These are phyloP conservation scores for Platycheirus albimanus DNA, from an alignment of 2,888 invertebrate species.

Conservation along the genomic window DNA sequence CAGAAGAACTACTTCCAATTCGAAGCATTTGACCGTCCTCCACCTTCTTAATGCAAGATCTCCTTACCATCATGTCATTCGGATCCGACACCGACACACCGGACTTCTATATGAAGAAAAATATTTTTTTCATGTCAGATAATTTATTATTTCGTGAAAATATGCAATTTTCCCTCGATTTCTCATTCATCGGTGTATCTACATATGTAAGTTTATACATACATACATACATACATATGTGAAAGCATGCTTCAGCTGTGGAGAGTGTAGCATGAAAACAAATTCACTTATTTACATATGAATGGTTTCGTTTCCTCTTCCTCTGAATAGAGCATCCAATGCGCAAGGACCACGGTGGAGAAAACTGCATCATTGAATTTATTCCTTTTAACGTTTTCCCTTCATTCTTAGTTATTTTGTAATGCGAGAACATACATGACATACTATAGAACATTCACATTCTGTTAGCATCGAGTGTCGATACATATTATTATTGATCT, in stretches of 20 bases:
- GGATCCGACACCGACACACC: not conserved
- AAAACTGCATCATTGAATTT: constrained; percentile 17
- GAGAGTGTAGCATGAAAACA: constrained; percentile 65
- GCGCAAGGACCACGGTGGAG: too few relatives aligned
- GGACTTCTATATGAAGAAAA: constrained; percentile 37
- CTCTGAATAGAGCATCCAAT: too few relatives aligned
- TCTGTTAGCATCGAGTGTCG: constrained; percentile 35
- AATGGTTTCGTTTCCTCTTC: constrained; percentile 55
- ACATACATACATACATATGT: not conserved
- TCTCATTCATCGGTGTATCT: constrained; percentile 13
- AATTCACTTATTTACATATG: constrained; percentile 73
- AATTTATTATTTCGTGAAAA: constrained; percentile 65
- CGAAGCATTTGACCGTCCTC: too few relatives aligned
- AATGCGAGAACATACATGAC: not conserved
- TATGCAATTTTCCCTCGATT: constrained; percentile 56
- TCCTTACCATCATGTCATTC: not conserved
- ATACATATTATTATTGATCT: constrained; percentile 67
- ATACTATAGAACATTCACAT: constrained; percentile 33
- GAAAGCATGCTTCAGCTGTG: constrained; percentile 17
- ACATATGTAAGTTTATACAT: too few relatives aligned
- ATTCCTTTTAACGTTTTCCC: constrained; percentile 15
- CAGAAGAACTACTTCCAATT: too few relatives aligned
- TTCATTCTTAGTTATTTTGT: not conserved
- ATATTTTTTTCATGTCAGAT: constrained; percentile 53
- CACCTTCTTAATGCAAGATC: too few relatives aligned